Evolutionary conservation across 2,797 vertebrate genomes (phyloP), one percentile per base, ranked within the genome.

Genomic region (Gephyroberyx darwinii): DNA sequence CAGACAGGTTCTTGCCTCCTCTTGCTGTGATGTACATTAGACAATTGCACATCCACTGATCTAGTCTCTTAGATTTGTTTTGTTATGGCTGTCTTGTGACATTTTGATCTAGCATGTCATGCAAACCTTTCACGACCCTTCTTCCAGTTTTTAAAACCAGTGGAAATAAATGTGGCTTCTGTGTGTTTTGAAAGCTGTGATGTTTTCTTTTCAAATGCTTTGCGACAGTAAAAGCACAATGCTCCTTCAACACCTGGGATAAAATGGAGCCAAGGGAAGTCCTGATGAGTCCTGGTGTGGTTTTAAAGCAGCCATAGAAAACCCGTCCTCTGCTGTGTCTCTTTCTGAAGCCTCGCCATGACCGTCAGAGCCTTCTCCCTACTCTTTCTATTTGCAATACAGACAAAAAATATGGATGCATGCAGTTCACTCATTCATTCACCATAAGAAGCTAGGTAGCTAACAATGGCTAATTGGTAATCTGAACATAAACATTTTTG

Each of bases 21-120:
- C n/a, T n/a, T n/a, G n/a, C n/a, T n/a, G n/a, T n/a, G n/a, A n/a
- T n/a, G n/a, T n/a, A n/a, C n/a, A n/a, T n/a, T n/a, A n/a, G n/a
- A n/a, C n/a, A n/a, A n/a, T n/a, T n/a, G n/a, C n/a, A n/a, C n/a
- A n/a, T n/a, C n/a, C n/a, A n/a, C n/a, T n/a, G n/a, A n/a, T n/a
- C n/a, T n/a, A n/a, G n/a, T n/a, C n/a, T n/a, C n/a, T n/a, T n/a
- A n/a, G n/a, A n/a, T n/a, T n/a, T n/a, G n/a, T n/a, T n/a, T n/a
- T n/a, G n/a, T 96, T 65, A 64, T 5, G 37, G 39, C 58, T 43
- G 12, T 43, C 7, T 43, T 45, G n/a, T 60, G 58, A 60, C 37
- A 43, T 43, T 60, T 22, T 5, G 35, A 59, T 56, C 54, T 3
- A 16, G 26, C 26, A 56, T 56, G 26, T 4, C 9, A 33, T 16